phyloP scores from a whole-genome alignment of 53 echinoderm and acorn worm species.

The Stichopus horrens region DNA sequence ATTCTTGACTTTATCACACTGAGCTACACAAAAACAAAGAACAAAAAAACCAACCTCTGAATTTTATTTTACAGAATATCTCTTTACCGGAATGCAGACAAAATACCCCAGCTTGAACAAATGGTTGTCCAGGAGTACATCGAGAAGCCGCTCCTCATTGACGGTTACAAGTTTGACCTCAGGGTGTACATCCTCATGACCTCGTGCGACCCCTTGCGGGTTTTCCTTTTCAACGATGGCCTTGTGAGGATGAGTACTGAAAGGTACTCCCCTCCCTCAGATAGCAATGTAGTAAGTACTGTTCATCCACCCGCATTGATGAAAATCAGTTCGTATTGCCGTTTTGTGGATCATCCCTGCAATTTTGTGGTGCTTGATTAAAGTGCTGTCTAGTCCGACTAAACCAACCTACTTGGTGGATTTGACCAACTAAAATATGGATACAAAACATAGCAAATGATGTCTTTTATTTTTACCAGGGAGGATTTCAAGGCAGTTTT shows the following conservation, averaged over 20 bases:
- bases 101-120: slow-evolving; percentile 84
- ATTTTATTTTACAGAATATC: slow-evolving; percentile 60
- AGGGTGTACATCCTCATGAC: slow-evolving; percentile 92
- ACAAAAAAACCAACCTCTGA: too few species aligned
- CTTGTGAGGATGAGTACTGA: slow-evolving; percentile 92
- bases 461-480: too few species aligned
- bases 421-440: too few species aligned
- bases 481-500: too few species aligned
- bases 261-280: slow-evolving; percentile 72
- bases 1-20: too few species aligned
- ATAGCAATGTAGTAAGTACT: slow-evolving; percentile 79
- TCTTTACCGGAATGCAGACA: slow-evolving; percentile 81
- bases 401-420: too few species aligned
- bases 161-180: slow-evolving; percentile 98
- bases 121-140: slow-evolving; percentile 95
- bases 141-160: slow-evolving; percentile 89
- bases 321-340: too few species aligned
- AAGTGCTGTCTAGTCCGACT: too few species aligned
- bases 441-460: too few species aligned
- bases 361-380: too few species aligned
- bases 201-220: slow-evolving; percentile 89
- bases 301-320: not conserved
- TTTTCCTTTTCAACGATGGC: slow-evolving; percentile 94
- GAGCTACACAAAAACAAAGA: too few species aligned
- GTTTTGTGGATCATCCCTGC: too few species aligned